These are phyloP conservation scores for Mastacembelus armatus DNA, from an alignment of 2,797 vertebrate genomes.

Conservation along the genomic window DNA sequence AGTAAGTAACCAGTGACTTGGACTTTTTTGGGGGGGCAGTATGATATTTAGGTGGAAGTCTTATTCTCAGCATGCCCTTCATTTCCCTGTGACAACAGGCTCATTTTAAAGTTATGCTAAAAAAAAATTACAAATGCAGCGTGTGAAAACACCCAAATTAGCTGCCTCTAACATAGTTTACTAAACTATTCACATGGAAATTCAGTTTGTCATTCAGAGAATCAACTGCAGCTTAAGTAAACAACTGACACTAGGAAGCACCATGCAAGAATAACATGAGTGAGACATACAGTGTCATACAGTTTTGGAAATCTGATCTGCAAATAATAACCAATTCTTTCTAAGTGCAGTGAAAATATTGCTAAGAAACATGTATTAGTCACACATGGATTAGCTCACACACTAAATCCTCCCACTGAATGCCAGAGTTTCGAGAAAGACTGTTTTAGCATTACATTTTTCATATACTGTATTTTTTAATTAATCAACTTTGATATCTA, in stretches of 20 bases:
- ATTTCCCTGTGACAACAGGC: too few relatives aligned
- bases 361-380: slow-evolving; percentile 28
- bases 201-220: not conserved
- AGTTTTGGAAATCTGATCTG: slow-evolving; percentile 32
- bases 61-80: not conserved
- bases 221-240: not conserved
- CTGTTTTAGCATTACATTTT: too few relatives aligned
- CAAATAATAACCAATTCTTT: slow-evolving; percentile 26
- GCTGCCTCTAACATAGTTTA: not conserved
- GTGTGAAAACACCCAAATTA: not conserved
- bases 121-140: not conserved
- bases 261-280: not conserved
- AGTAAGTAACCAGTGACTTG: too few relatives aligned
- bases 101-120: not conserved
- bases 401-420: not conserved
- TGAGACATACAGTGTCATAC: slow-evolving; percentile 2
- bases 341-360: too few relatives aligned
- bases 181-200: slow-evolving; percentile 1
- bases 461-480: not conserved
- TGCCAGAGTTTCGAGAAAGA: not conserved
- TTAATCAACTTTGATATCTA: too few relatives aligned
- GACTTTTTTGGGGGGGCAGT: too few relatives aligned
- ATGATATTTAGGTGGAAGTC: not conserved
- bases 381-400: slow-evolving; percentile 28
- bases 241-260: not conserved